A percentile compares a stretch with the other conserved stretches of the same genome.
phyloP scores from a whole-genome alignment of 2,797 vertebrate genomes.

The Clamator glandarius region DNA sequence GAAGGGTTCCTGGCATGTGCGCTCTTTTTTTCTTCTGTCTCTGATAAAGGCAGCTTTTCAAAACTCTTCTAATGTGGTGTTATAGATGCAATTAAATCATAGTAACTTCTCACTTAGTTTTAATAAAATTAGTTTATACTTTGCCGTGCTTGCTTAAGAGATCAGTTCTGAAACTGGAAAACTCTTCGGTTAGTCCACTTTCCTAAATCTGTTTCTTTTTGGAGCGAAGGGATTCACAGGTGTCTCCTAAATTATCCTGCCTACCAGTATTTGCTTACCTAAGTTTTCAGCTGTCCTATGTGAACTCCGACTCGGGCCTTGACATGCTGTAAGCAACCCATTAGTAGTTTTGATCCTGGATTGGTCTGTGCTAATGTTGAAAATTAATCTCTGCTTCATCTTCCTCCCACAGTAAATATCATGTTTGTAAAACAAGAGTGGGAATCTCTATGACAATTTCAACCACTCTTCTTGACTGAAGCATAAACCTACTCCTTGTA shows the following conservation, averaged over 20 bases:
- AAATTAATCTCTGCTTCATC: neutral
- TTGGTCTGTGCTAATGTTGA: rapidly evolving
- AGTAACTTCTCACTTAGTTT: neutral
- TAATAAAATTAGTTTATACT: neutral
- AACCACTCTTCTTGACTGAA: neutral
- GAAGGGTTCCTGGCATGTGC: neutral
- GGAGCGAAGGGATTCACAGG: neutral
- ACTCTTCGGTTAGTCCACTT: neutral
- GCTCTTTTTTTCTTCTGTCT: neutral
- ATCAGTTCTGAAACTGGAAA: constrained; percentile 6
- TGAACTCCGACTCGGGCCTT: neutral
- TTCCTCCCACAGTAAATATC: neutral
- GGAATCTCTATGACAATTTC: neutral
- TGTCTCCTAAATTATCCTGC: neutral
- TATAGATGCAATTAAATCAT: neutral
- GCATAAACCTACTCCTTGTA: neutral
- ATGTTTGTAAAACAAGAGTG: neutral
- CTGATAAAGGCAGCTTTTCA: neutral
- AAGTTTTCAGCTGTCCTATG: neutral
- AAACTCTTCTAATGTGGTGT: neutral
- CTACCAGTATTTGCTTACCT: neutral
- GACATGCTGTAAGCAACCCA: neutral
- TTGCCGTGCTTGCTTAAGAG: neutral
- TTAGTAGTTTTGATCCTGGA: neutral
- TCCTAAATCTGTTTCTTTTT: constrained; percentile 1